phyloP scores from a whole-genome alignment of 1,140 invertebrate species.

The Ceratitis capitata region DNA sequence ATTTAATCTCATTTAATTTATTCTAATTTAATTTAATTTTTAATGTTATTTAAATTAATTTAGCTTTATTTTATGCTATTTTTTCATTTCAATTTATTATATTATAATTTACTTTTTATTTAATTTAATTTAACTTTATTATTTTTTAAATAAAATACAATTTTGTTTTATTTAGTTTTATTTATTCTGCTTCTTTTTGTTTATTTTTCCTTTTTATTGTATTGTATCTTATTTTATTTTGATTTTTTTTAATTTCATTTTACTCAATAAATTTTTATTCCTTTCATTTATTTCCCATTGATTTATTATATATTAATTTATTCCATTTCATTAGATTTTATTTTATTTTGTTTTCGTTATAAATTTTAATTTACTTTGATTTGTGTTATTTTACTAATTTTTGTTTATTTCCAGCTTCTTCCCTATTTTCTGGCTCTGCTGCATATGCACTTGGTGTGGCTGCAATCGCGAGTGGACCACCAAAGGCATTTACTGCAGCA shows the following conservation, averaged over 20 bases:
- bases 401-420: conserved; percentile 48
- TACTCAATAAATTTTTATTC: not conserved
- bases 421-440: conserved; percentile 61
- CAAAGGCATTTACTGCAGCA: conserved; percentile 59
- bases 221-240: too few relatives aligned
- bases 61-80: too few relatives aligned
- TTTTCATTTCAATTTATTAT: too few relatives aligned
- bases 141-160: too few relatives aligned
- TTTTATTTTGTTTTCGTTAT: not conserved
- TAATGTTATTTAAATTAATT: too few relatives aligned
- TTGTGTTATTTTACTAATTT: not conserved
- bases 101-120: too few relatives aligned
- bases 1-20: too few relatives aligned
- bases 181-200: too few relatives aligned
- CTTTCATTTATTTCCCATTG: not conserved
- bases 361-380: not conserved
- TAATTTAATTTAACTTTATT: too few relatives aligned
- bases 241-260: not conserved
- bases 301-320: not conserved
- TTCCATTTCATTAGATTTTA: not conserved
- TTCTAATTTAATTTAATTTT: too few relatives aligned
- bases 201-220: too few relatives aligned
- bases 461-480: conserved; percentile 62
- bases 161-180: too few relatives aligned
- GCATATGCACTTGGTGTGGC: conserved; percentile 59